Base-by-base conservation (phyloP, 2,888 invertebrate species). In the Sturmia bella region DNA sequence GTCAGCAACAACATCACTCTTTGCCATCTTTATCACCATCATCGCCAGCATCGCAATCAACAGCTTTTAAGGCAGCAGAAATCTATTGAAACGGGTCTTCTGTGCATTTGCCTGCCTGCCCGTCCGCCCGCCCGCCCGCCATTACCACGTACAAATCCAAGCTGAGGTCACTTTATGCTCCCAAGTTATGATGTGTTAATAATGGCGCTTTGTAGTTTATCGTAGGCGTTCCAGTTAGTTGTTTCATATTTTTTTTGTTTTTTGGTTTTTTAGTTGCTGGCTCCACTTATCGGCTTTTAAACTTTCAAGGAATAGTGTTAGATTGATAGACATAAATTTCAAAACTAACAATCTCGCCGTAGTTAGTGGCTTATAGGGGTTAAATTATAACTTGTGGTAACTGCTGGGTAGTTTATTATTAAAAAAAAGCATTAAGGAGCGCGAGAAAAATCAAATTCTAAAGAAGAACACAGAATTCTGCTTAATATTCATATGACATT, bases 141-240 rank as follows among this genome's bases (percentile, higher is more conserved):
- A 27, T 6, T 27, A 27, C 27, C 27, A 27, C 27, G 27, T 59
- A 45, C 68, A 54, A 24, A 78, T 78, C 78, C 59, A 61, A 70
- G 80, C 61, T 78, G 78, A 83, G 80, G 68, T 83, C 78, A 78
- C 76, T 80, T 74, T 57, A 74, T 76, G 80, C 81, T 84, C 79
- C 84, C 85, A 84, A 88, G 87, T 87, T 88, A 88, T 89, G 89
- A 89, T 86, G 88, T 89, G 89, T 87, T 89, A 88, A 89, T 89
- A 88, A 89, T 87, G 88, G 86, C 87, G 87, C 87, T 87, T 86
- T 86, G 86, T 86, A 86, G 85, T 73, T 85, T 83, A 74, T 83
- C 85, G 86, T 85, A 87, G 89, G 88, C 88, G 88, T 88, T 85
- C 68, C 82, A 68, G 82, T 82, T 74, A 82, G 82, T 19, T 70